Evolutionary conservation across 2,113 vertebrate genomes (phyloP).

Genomic region (Microtus montanus): DNA sequence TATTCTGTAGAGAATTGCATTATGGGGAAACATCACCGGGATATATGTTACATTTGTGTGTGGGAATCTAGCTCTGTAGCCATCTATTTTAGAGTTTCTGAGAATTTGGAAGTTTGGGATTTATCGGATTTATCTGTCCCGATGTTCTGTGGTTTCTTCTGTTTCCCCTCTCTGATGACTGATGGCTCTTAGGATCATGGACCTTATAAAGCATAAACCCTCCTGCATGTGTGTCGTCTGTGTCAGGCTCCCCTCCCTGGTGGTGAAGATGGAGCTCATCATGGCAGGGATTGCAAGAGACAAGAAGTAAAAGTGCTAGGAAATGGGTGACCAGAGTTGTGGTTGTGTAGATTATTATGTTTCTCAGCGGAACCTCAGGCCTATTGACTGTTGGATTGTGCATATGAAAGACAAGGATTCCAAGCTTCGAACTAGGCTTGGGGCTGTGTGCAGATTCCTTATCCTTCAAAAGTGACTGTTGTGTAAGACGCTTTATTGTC

Average conservation of each 20-base stretch:
- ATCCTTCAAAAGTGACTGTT: not conserved
- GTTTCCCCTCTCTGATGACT: not conserved
- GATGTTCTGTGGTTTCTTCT: not conserved
- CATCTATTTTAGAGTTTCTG: conserved; percentile 12
- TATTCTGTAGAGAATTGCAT: conserved; percentile 10
- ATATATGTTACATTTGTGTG: conserved; percentile 17
- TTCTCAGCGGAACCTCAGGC: not conserved
- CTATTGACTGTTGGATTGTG: not conserved
- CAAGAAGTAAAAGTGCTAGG: not conserved
- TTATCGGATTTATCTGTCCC: not conserved
- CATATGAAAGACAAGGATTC: not conserved
- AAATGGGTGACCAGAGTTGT: not conserved
- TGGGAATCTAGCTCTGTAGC: not conserved
- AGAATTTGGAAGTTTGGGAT: not conserved
- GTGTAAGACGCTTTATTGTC: not conserved
- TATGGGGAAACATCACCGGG: not conserved
- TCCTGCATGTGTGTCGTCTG: not conserved
- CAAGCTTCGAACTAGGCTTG: not conserved
- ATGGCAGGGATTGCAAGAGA: not conserved
- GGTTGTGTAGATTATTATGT: not conserved
- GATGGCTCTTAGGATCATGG: not conserved
- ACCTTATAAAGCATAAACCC: not conserved
- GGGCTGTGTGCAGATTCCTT: not conserved
- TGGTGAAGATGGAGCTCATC: not conserved
- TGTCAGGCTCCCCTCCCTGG: not conserved